Percentiles rank a stretch among this genome's conserved stretches.
Conservation (phyloP, 2,113 vertebrate species). For the Forbesichthys papilliferus region DNA sequence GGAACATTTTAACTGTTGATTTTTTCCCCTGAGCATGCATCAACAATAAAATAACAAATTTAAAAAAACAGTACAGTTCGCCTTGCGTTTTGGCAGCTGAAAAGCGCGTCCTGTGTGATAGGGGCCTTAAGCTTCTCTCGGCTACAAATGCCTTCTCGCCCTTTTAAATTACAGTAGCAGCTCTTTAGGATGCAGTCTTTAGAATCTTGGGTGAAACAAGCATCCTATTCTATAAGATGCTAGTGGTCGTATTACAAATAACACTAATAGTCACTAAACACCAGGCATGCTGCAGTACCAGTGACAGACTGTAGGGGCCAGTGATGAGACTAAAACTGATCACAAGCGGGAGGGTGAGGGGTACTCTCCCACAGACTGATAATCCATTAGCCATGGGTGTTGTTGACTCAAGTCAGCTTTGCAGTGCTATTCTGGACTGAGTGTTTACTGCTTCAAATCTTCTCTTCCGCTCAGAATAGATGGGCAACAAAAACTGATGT, state of each 20-base stretch:
- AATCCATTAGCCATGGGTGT: slow-evolving; percentile 32
- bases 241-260: slow-evolving; percentile 59
- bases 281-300: slow-evolving; percentile 27
- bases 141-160: background rate
- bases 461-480: background rate
- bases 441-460: slow-evolving; percentile 6
- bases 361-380: slow-evolving; percentile 37
- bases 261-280: slow-evolving; percentile 38
- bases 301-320: slow-evolving; percentile 55
- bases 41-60: too few relatives aligned
- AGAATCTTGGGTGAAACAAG: slow-evolving; percentile 37
- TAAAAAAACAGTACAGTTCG: too few relatives aligned
- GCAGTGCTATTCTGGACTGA: slow-evolving; percentile 25
- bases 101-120: background rate
- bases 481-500: background rate
- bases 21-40: too few relatives aligned
- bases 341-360: background rate
- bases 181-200: slow-evolving; percentile 45
- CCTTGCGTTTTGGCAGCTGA: too few relatives aligned
- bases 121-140: slow-evolving; percentile 6
- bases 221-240: slow-evolving; percentile 48
- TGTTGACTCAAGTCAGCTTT: slow-evolving; percentile 27
- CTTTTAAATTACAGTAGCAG: background rate
- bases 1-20: too few relatives aligned
- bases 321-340: slow-evolving; percentile 2